Base-by-base conservation (phyloP, 2,113 vertebrate genomes). In the Megaleporinus macrocephalus region DNA sequence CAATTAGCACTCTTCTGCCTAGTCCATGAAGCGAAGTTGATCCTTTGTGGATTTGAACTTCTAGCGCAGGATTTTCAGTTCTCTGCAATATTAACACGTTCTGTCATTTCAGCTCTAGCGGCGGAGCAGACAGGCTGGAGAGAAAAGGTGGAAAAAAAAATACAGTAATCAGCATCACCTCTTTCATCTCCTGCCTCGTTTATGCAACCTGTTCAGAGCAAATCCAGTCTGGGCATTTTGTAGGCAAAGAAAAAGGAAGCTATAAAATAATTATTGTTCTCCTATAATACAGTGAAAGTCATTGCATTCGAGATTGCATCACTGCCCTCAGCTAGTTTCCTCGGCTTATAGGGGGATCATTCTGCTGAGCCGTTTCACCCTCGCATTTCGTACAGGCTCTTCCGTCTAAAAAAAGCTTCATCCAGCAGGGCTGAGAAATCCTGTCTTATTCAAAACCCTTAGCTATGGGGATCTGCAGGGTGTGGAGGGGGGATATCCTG, bases 381-480 rank as follows among this genome's bases (percentile, higher is more conserved):
- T 0, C 27, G 71, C 26, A 27, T 26, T 85, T 61, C 75, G n/a
- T n/a, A 18, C 33, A 30, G 51, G 70, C 49, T 81, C 33, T 76
- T 82, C 65, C 41, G 29, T 51, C 66, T 72, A n/a, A 76, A 83
- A 53, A 44, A 77, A 24, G 22, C 69, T 49, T 70, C 73, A 33
- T 68, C 49, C 74, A 71, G 81, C 81, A 77, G 47, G 65, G 70
- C 76, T 70, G 73, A 59, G 66, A 69, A 80, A 68, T 73, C 68
- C 59, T 57, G 63, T 86, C 44, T 76, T 66, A 66, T 80, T 76
- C 49, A 78, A 75, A 65, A 85, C 41, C 76, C 59, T 71, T 79
- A 73, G 70, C 76, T 59, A 53, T 76, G 80, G 53, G 41, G 76
- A 82, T 82, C 20, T 68, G 73, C n/a, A 71, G 74, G 27, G 59